Conservation (phyloP, 2,797 vertebrate species). For the Channa striata region DNA sequence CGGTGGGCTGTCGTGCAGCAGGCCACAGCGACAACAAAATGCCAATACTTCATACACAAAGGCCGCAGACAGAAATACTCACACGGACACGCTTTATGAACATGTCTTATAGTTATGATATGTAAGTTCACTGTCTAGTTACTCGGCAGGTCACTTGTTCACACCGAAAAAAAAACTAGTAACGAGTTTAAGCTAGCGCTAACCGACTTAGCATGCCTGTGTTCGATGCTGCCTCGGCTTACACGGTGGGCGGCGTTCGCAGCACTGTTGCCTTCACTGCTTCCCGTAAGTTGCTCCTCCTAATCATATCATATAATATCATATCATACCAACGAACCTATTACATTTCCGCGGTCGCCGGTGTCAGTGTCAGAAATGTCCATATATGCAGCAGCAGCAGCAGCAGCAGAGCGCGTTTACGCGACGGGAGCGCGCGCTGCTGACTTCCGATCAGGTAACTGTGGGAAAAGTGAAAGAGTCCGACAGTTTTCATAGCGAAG, state of each 20-base stretch:
- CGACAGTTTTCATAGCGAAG: background rate
- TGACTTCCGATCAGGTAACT: background rate
- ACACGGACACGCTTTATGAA: background rate
- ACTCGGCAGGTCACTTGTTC: background rate
- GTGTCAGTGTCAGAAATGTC: background rate
- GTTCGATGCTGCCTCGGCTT: constrained; percentile 18
- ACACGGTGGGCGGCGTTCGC: constrained; percentile 61
- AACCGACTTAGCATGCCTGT: constrained; percentile 28
- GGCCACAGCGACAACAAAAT: constrained; percentile 58
- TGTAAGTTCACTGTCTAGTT: background rate
- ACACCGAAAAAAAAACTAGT: constrained; percentile 1
- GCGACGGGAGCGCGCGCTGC: no score
- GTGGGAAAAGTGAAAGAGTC: background rate
- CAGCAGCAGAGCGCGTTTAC: background rate
- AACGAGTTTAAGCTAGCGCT: constrained; percentile 22
- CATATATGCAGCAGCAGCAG: background rate
- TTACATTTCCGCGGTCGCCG: no score
- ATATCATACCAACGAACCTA: no score
- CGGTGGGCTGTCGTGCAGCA: constrained; percentile 42
- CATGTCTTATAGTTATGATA: background rate
- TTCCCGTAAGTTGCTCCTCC: constrained; percentile 17
- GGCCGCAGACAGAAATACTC: background rate
- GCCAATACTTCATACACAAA: constrained; percentile 25
- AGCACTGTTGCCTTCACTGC: constrained; percentile 5
- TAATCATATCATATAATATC: no score